Base-by-base conservation (phyloP, 2,113 vertebrate species). In the Syrrhaptes paradoxus region DNA sequence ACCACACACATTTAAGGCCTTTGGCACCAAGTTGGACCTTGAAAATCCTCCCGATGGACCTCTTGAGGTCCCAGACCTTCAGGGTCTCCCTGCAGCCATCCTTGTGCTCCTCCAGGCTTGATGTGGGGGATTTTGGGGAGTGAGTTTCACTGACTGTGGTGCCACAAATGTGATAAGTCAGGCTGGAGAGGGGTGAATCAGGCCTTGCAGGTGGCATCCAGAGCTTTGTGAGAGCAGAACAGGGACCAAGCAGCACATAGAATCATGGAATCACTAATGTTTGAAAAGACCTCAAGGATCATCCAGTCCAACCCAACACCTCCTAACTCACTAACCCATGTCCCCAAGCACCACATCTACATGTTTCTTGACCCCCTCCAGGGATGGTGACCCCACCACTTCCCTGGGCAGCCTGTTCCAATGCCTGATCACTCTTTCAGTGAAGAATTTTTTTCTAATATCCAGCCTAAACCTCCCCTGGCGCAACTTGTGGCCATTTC, bases 101-200 rank as follows among this genome's bases (percentile, higher is more conserved):
- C 34, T n/a, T 78, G 52, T 1, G 2, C 22, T 43, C 17, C 57
- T 52, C 65, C 62, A 16, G 20, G 22, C 24, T 88, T 0, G 0
- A 6, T 11, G 28, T 4, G 2, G 28, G 28, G 7, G 17, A 17
- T n/a, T 59, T 72, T 52, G 81, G 57, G 55, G 61, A 85, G 14
- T 4, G 17, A n/a, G 22, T 73, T 84, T 79, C 31, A 17, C 31
- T 4, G 2, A 13, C 19, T 11, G 15, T 6, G 5, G 5, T 22
- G 34, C 36, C 3, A 1, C 12, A 59, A 46, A 55, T 15, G 7
- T 51, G 28, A 10, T 43, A 3, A 24, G 11, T 46, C 32, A 74
- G 74, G 22, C 34, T 74, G 48, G 22, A 46, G 7, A 10, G 11
- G 5, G 25, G 15, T 31, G 4, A 72, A n/a, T 6, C 26, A 41